Percentiles rank a stretch among this genome's conserved stretches.
phyloP scores from a whole-genome alignment of 37 sponge, comb jelly and placozoan genomes.

The Crambe crambe region DNA sequence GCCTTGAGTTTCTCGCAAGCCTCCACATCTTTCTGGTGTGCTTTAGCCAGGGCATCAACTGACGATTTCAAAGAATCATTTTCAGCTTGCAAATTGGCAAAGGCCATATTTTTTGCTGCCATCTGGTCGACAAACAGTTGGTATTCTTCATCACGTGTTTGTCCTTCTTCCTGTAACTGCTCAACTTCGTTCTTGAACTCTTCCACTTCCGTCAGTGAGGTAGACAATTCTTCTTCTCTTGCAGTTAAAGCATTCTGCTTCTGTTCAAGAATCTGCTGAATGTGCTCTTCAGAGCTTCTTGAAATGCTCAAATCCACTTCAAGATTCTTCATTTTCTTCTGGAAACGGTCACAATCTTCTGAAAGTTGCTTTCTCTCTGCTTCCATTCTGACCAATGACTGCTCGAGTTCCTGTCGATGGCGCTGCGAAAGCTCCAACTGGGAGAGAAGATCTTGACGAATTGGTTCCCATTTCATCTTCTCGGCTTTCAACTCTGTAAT shows the following conservation, averaged over 20 bases:
- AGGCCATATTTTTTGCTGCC: slow-evolving; percentile 28
- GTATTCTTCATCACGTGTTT: neutral
- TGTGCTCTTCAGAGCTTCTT: slow-evolving; percentile 8
- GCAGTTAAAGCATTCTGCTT: neutral
- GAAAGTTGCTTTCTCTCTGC: slow-evolving; percentile 12
- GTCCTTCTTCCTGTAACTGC: neutral
- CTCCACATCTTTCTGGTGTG: slow-evolving; percentile 1
- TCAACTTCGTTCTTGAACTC: slow-evolving; percentile 7
- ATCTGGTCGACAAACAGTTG: neutral
- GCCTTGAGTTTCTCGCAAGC: slow-evolving; percentile 14
- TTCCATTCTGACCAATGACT: neutral
- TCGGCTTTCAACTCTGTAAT: slow-evolving; percentile 5
- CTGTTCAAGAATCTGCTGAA: neutral
- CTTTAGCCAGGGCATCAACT: slow-evolving; percentile 20
- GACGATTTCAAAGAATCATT: slow-evolving; percentile 36
- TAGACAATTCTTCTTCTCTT: slow-evolving; percentile 1
- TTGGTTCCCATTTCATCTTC: slow-evolving; percentile 13
- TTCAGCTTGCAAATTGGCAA: slow-evolving; percentile 25
- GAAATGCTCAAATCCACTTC: slow-evolving; percentile 50
- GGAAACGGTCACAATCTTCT: slow-evolving; percentile 14
- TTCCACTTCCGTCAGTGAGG: slow-evolving; percentile 1
- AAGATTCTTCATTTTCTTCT: slow-evolving; percentile 20
- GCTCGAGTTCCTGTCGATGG: slow-evolving; percentile 20
- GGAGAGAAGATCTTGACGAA: slow-evolving; percentile 40
- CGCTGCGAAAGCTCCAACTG: slow-evolving; percentile 51